These are phyloP conservation scores for Nothocercus julius DNA, from an alignment of 2,113 vertebrate species.

Conservation along the genomic window DNA sequence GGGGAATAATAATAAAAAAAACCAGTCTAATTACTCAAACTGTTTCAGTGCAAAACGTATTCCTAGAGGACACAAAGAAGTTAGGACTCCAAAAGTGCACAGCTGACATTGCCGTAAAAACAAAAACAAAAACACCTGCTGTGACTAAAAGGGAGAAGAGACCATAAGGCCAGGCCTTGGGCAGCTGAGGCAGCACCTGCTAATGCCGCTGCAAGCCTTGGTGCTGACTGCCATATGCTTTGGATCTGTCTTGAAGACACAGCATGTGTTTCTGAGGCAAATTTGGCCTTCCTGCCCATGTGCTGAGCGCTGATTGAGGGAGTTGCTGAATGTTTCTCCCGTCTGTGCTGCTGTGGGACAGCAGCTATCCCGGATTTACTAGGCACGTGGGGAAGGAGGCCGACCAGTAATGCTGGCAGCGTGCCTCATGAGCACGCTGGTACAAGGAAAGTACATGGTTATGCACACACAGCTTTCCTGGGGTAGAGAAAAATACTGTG, in stretches of 20 bases:
- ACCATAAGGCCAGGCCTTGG: neutral
- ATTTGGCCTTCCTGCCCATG: neutral
- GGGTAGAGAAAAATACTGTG: neutral
- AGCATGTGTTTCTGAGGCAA: neutral
- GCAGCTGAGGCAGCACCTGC: neutral
- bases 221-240: neutral
- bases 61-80: neutral
- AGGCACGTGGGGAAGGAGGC: neutral
- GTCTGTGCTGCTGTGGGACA: neutral
- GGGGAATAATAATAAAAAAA: neutral
- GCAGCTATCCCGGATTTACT: neutral
- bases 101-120: neutral
- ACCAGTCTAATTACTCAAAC: constrained; percentile 36
- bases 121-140: neutral
- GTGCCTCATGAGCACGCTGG: neutral
- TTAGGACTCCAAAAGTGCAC: neutral
- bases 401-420: neutral
- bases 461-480: neutral
- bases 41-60: constrained; percentile 44
- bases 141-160: neutral
- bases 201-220: neutral
- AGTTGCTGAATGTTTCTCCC: neutral
- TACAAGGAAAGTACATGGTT: neutral
- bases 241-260: neutral
- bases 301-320: neutral